phyloP scores from a whole-genome alignment of 2,113 vertebrate genomes.

The Diphyllodes magnificus region DNA sequence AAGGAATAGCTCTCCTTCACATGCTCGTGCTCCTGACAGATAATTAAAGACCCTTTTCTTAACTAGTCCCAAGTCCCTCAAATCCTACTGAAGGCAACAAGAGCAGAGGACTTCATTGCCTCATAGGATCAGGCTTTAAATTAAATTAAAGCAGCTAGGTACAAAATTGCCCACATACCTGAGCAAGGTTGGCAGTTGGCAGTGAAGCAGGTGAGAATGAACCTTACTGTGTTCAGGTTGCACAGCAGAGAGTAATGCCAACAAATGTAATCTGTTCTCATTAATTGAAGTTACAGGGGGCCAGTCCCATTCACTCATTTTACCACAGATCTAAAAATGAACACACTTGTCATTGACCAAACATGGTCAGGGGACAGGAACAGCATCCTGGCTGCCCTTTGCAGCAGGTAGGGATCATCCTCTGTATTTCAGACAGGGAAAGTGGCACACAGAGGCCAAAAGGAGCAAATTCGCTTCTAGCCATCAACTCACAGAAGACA shows the following conservation, averaged over 20 bases:
- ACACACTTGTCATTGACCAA: neutral
- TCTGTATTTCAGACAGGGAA: neutral
- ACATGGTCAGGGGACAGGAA: accelerated
- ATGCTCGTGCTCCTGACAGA: accelerated
- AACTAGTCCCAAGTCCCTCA: neutral
- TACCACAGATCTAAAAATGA: neutral
- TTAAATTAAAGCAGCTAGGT: neutral
- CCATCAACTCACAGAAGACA: neutral
- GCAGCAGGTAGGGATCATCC: neutral
- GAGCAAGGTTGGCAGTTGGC: accelerated
- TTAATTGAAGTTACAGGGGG: neutral
- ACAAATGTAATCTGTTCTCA: neutral
- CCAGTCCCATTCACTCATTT: neutral
- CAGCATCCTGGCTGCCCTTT: neutral
- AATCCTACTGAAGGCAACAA: neutral
- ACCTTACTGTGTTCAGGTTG: neutral
- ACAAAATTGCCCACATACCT: neutral
- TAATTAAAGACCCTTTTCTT: neutral
- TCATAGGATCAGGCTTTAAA: neutral
- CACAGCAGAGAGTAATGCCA: neutral
- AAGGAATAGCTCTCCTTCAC: neutral
- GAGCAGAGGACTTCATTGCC: neutral
- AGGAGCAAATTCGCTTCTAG: neutral
- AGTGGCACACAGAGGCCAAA: neutral
- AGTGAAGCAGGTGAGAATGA: neutral